Conservation (phyloP, 2,113 vertebrate genomes). For the Pollimyrus isidori region DNA sequence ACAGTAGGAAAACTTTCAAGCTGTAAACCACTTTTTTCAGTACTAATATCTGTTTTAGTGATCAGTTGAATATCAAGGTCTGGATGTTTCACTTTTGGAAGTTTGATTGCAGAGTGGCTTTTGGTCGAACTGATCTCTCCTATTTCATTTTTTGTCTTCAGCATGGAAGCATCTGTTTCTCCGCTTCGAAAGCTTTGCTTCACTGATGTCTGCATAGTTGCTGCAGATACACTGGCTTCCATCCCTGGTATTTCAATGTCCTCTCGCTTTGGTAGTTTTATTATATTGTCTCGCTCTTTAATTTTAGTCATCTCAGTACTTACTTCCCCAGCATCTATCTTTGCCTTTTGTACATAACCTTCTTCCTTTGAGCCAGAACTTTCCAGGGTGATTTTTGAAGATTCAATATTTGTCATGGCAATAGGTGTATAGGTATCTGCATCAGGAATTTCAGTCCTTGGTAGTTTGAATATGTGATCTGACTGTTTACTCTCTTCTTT, state of each 20-base stretch:
- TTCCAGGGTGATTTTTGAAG: slow-evolving; percentile 24
- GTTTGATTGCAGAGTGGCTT: slow-evolving; percentile 50
- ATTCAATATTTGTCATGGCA: slow-evolving; percentile 30
- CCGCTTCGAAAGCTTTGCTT: slow-evolving; percentile 32
- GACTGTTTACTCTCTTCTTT: slow-evolving; percentile 25
- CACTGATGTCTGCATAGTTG: slow-evolving; percentile 26
- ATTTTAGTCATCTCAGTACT: slow-evolving; percentile 14
- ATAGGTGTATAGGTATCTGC: slow-evolving; percentile 35
- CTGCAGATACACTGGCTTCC: slow-evolving; percentile 34
- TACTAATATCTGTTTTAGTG: slow-evolving; percentile 55
- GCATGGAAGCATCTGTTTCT: slow-evolving; percentile 24
- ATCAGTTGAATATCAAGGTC: slow-evolving; percentile 57
- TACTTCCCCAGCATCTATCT: slow-evolving; percentile 2
- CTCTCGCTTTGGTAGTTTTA: slow-evolving; percentile 40
- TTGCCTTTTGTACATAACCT: slow-evolving; percentile 1
- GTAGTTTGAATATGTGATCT: slow-evolving; percentile 36
- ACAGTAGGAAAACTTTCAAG: background rate
- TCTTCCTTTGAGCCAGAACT: slow-evolving; percentile 10
- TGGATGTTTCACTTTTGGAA: slow-evolving; percentile 55
- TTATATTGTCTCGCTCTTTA: slow-evolving; percentile 22
- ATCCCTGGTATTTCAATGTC: slow-evolving; percentile 44
- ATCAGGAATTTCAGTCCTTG: slow-evolving; percentile 36
- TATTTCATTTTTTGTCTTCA: slow-evolving; percentile 42
- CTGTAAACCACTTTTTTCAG: slow-evolving; percentile 40
- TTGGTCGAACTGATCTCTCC: slow-evolving; percentile 56